Evolutionary conservation across 2,113 vertebrate genomes (phyloP).

Genomic region (Seriola quinqueradiata): DNA sequence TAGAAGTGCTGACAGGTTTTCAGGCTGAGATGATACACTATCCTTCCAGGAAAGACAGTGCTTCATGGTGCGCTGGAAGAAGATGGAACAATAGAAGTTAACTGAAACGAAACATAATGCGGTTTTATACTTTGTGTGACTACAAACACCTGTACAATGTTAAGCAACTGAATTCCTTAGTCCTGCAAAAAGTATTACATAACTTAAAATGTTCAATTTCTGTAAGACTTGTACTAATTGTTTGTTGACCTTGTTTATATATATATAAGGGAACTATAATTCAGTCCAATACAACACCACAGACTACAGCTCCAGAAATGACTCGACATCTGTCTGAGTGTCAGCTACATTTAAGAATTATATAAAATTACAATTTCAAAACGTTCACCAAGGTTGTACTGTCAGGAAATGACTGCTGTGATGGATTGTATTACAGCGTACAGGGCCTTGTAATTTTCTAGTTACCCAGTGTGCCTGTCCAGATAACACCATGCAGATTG

Average conservation of each 20-base stretch:
- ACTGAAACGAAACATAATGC: neutral
- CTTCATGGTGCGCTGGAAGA: neutral
- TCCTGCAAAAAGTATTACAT: neutral
- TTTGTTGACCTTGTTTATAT: neutral
- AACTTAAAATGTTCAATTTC: no score
- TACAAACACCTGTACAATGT: neutral
- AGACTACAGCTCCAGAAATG: conserved; percentile 13
- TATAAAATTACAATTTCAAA: neutral
- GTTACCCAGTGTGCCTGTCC: conserved; percentile 14
- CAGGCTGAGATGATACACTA: neutral
- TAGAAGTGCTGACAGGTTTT: neutral
- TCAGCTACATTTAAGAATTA: neutral
- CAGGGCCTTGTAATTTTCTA: conserved; percentile 1
- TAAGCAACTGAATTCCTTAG: neutral
- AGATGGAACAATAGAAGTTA: neutral
- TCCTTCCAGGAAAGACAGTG: neutral
- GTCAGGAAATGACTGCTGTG: neutral
- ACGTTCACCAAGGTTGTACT: neutral
- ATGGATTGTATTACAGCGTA: neutral
- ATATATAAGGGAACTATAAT: no score
- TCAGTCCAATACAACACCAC: neutral
- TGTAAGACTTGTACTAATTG: neutral
- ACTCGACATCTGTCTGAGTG: conserved; percentile 7
- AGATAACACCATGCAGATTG: conserved; percentile 41
- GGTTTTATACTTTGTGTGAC: neutral